phyloP scores from a whole-genome alignment of 2,888 invertebrate genomes.

The Neelides folsomi region DNA sequence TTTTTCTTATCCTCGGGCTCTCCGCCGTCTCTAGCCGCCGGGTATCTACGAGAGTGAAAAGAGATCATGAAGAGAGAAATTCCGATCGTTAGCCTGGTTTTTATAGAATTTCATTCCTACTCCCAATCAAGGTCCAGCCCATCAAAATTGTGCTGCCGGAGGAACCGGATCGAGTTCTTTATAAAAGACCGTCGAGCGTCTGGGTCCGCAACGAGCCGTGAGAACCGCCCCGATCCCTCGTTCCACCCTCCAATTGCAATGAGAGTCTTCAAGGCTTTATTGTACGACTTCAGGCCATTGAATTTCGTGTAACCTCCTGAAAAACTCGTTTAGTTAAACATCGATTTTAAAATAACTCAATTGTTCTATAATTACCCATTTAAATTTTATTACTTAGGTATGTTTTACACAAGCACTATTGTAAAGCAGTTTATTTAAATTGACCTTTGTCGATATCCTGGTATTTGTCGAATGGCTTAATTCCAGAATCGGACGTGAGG shows the following conservation, averaged over 20 bases:
- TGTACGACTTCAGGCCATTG: constrained; percentile 81
- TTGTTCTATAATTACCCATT: not conserved
- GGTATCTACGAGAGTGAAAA: constrained; percentile 36
- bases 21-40: constrained; percentile 63
- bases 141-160: constrained; percentile 82
- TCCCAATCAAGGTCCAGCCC: constrained; percentile 85
- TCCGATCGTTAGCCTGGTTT: not conserved
- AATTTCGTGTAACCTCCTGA: constrained; percentile 87
- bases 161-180: constrained; percentile 54
- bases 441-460: constrained; percentile 89
- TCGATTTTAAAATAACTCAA: not conserved
- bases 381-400: not conserved
- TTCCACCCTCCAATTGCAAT: constrained; percentile 91
- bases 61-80: not conserved
- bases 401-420: constrained; percentile 4
- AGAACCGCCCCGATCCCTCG: constrained; percentile 77
- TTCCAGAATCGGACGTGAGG: constrained; percentile 75
- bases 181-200: constrained; percentile 67
- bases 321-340: not conserved
- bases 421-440: constrained; percentile 17
- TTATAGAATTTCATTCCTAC: constrained; percentile 38
- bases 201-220: constrained; percentile 68
- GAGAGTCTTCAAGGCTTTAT: constrained; percentile 77
- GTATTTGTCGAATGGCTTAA: constrained; percentile 87
- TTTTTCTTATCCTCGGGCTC: constrained; percentile 67